These are phyloP conservation scores for Sebastes diaconus DNA, from an alignment of 2,797 vertebrate genomes.

Conservation along the genomic window DNA sequence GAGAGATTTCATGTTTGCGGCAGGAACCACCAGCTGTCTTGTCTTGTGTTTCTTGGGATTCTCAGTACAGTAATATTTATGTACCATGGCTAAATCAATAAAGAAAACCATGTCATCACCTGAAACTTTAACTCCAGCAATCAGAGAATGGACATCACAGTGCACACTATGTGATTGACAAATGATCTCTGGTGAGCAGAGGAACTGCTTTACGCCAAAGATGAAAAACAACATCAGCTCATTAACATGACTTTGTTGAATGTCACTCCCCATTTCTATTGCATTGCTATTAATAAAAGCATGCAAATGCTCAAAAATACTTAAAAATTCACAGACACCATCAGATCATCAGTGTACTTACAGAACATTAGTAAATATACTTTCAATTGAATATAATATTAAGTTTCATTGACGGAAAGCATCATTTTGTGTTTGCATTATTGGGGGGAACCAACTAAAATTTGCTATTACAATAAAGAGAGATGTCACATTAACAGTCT, in stretches of 20 bases:
- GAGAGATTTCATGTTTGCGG: constrained; percentile 8
- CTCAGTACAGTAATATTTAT: background rate
- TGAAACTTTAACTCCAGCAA: background rate
- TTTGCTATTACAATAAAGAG: background rate
- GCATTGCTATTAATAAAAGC: background rate
- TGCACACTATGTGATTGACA: background rate
- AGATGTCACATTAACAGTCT: background rate
- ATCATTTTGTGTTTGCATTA: background rate
- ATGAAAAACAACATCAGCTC: background rate
- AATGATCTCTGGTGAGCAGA: background rate
- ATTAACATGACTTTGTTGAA: background rate
- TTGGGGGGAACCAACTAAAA: background rate
- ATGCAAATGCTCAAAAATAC: background rate
- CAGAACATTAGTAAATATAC: background rate
- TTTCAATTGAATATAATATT: background rate
- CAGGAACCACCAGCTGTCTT: constrained; percentile 34
- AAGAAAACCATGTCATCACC: background rate
- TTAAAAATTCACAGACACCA: background rate
- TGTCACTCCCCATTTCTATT: background rate
- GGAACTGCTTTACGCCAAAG: background rate
- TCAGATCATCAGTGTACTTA: no score
- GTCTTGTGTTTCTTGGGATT: constrained; percentile 3
- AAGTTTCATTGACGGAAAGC: background rate
- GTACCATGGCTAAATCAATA: background rate
- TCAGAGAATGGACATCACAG: background rate